Base-by-base conservation (phyloP, 2,888 invertebrate genomes). In the Pemphredon lugubris region DNA sequence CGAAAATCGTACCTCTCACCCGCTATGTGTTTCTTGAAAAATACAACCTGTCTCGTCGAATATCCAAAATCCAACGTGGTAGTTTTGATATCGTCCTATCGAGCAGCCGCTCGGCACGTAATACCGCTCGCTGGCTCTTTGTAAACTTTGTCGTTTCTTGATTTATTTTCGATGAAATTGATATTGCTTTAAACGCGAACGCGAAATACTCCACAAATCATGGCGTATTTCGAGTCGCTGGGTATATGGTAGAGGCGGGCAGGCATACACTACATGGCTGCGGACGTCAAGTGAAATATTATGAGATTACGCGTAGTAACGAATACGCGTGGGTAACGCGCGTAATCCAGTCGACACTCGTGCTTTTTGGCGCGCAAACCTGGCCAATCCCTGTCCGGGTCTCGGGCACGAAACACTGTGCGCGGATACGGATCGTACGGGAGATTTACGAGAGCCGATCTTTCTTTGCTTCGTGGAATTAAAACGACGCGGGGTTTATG, bases 261-360 rank as follows among this genome's bases (percentile, higher is more conserved):
- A 54, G 30, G 34, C 55, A 39, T 34, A 20, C 45, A 51, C 44
- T 5, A 58, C 64, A 42, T 72, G 65, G 66, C 58, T 65, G 80
- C 65, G 50, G 61, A 78, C 81, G 81, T 80, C 77, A 73, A 80
- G 81, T 70, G 77, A 79, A 80, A 79, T 77, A 80, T 79, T 80
- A 80, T 75, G 81, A 77, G 81, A 80, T 80, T 79, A 80, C 81
- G 65, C 68, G 70, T n/a, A n/a, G n/a, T 77, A 80, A 79, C 78
- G 75, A 79, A 77, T 79, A 73, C 66, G 61, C 58, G 61, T 44
- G 73, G 61, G 60, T 54, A 58, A 40, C 65, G 48, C 61, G 68
- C 59, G 76, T 79, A 77, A 77, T 77, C 76, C 79, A 75, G 67
- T 75, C 75, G 66, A 61, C 63, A 55, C 58, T 71, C 54, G 54